phyloP scores from a whole-genome alignment of 1,140 invertebrate species.

The Campoletis sonorensis region DNA sequence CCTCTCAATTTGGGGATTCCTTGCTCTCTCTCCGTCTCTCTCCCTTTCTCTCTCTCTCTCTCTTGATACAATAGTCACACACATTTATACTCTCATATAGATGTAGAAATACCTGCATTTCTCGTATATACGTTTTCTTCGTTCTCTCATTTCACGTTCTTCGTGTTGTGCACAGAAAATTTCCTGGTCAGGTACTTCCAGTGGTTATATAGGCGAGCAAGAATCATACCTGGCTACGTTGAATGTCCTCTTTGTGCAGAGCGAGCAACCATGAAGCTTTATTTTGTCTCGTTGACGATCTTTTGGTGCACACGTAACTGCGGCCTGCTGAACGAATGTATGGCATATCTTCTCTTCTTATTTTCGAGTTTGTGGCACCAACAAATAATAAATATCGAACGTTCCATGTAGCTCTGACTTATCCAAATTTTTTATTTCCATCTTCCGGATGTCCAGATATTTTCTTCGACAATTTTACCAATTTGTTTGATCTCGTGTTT shows the following conservation, averaged over 20 bases:
- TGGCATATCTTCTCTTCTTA: not conserved
- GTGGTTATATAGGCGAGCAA: not conserved
- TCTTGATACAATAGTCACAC: not conserved
- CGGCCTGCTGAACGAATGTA: not conserved
- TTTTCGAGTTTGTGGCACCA: not conserved
- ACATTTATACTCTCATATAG: not conserved
- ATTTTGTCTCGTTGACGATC: not conserved
- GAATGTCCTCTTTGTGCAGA: constrained; percentile 14
- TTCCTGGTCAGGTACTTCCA: constrained; percentile 1
- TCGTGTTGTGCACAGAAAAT: not conserved
- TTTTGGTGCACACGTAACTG: not conserved
- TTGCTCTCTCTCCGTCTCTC: too few relatives aligned
- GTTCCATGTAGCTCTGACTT: not conserved
- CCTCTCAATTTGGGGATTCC: constrained; percentile 28
- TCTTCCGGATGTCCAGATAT: too few relatives aligned
- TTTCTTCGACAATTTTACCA: too few relatives aligned
- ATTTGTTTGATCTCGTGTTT: too few relatives aligned
- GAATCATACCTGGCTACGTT: constrained; percentile 1
- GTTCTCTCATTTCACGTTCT: constrained; percentile 2
- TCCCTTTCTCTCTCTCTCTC: not conserved
- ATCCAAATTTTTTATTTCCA: not conserved
- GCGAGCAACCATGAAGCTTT: not conserved
- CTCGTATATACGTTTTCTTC: not conserved
- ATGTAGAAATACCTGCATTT: not conserved
- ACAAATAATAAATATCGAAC: not conserved